A percentile compares a stretch with the other conserved stretches of the same genome.
Conservation (phyloP, 2,888 invertebrate genomes). For the Timema cristinae region DNA sequence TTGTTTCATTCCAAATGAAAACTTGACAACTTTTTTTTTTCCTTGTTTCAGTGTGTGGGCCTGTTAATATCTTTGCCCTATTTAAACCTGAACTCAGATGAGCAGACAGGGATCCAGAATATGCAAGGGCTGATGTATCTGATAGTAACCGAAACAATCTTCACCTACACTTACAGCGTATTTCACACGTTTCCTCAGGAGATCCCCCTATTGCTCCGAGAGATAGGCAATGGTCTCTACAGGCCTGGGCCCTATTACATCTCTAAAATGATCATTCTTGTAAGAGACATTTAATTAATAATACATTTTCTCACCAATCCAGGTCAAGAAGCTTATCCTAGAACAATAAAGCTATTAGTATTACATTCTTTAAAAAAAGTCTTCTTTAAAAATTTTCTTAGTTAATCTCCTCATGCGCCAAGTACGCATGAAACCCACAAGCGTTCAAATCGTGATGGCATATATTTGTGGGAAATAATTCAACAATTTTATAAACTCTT, state of each 20-base stretch:
- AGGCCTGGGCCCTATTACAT: slow-evolving; percentile 67
- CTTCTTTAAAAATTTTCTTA: too few relatives aligned
- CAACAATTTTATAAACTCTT: too few relatives aligned
- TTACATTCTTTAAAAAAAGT: too few relatives aligned
- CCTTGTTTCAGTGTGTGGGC: slow-evolving; percentile 54
- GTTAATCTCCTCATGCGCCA: too few relatives aligned
- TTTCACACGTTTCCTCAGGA: slow-evolving; percentile 68
- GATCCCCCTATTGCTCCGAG: slow-evolving; percentile 62
- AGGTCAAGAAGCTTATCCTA: too few relatives aligned
- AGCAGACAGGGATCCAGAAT: slow-evolving; percentile 66
- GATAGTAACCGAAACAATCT: slow-evolving; percentile 67
- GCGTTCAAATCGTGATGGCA: too few relatives aligned
- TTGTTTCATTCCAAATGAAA: not conserved
- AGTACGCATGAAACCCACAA: too few relatives aligned
- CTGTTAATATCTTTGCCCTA: slow-evolving; percentile 60
- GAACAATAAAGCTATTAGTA: too few relatives aligned
- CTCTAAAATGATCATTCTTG: slow-evolving; percentile 65
- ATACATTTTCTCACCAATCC: too few relatives aligned
- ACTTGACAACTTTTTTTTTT: too few relatives aligned
- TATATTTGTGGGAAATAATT: too few relatives aligned
- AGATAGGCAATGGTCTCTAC: slow-evolving; percentile 68
- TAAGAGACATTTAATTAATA: slow-evolving; percentile 41
- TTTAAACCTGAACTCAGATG: slow-evolving; percentile 54
- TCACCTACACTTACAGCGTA: slow-evolving; percentile 61
- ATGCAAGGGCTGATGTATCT: slow-evolving; percentile 68